Percentiles rank a stretch among this genome's conserved stretches.
These are phyloP conservation scores for Lasioglossum figueresi DNA, from an alignment of 2,888 invertebrate genomes.

Conservation along the genomic window DNA sequence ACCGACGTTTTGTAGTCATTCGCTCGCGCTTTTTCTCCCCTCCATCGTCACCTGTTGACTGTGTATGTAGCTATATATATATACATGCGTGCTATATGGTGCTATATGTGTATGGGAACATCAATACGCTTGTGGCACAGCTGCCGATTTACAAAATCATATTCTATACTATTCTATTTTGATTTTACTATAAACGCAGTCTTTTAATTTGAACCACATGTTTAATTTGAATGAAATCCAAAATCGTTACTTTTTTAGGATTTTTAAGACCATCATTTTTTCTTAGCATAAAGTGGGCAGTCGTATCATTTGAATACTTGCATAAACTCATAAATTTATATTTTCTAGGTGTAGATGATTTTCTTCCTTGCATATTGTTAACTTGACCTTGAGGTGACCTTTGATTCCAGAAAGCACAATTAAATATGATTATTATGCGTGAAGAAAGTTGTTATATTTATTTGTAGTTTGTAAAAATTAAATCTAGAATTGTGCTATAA, in stretches of 20 bases:
- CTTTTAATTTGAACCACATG: no score
- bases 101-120: background rate
- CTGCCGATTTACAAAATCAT: background rate
- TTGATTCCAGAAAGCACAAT: background rate
- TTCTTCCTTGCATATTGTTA: background rate
- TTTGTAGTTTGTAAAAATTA: background rate
- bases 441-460: slow-evolving; percentile 1
- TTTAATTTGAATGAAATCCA: background rate
- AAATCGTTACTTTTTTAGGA: background rate
- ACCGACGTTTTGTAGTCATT: slow-evolving; percentile 33
- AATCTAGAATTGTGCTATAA: background rate
- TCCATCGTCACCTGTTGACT: slow-evolving; percentile 56
- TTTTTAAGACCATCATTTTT: background rate
- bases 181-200: background rate
- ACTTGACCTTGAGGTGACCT: background rate
- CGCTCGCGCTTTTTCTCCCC: slow-evolving; percentile 51
- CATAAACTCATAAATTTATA: background rate
- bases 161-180: background rate
- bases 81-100: background rate
- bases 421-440: background rate
- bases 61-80: slow-evolving; percentile 10
- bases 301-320: background rate
- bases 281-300: background rate
- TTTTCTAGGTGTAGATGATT: background rate
- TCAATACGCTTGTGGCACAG: background rate